Evolutionary conservation across 2,113 vertebrate genomes (phyloP), one percentile per base, ranked within the genome.

Genomic region (Campylomormyrus numenius): DNA sequence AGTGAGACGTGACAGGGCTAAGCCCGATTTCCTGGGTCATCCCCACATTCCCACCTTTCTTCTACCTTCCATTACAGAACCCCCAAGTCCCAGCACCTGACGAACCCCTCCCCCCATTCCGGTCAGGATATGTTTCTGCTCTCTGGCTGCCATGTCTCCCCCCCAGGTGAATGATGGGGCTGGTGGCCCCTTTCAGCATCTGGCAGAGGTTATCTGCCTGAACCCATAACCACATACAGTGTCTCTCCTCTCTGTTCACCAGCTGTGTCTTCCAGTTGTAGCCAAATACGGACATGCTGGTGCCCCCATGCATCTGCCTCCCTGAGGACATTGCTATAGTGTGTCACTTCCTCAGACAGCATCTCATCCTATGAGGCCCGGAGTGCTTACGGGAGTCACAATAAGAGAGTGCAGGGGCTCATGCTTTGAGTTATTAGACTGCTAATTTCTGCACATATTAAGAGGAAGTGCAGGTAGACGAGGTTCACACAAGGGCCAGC

Each of bases 391-490:
- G 1, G 62, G 62, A 66, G 62, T 27, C 62, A 66, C 62, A 66
- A 27, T 66, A 70, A 70, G 9, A 74, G 85, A 87, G 46, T 31
- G 17, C 17, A 5, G 27, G 84, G 89, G 58, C n/a, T 35, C 21
- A 9, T 31, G 27, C n/a, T 66, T 74, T 66, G 58, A 87, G 89
- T 87, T 90, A 70, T 90, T 87, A 87, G 56, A 42, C 39, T 62
- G 39, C 49, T 90, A 87, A 87, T 90, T 66, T 90, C 89, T 62
- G 58, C 66, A 87, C 42, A 39, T 86, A 90, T 87, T 89, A 53
- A 45, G 85, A 85, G 70, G 58, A 53, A 87, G 19, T 17, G 77
- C 80, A 21, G 45, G 84, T 85, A 85, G 56, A 7, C 8, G 46
- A 70, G 62, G 83, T 66, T 87, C 62, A 11, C 62, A 21, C 49